Evolutionary conservation across 2,888 invertebrate species (phyloP), one percentile per base, ranked within the genome.

Genomic region (Macrosiphum euphorbiae): DNA sequence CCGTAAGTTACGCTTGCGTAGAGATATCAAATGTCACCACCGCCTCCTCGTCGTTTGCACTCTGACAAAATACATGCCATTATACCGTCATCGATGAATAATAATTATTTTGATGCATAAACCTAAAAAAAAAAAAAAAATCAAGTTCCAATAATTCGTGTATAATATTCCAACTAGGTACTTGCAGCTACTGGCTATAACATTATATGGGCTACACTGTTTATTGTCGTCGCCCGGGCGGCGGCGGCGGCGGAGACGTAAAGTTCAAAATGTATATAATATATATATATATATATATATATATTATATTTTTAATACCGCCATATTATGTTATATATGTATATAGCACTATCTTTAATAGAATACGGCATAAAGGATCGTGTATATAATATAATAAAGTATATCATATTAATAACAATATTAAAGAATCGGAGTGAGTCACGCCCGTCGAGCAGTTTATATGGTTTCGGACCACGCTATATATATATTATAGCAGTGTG

Each of bases 391-490:
- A 67, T 35, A 35, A 67, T 67, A 35, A 67, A 67, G 67, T 67
- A n/a, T n/a, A 67, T 67, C 16, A 86, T 86, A 50, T 44, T 86
- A 86, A 86, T 86, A 86, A 86, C 41, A 44, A 86, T 44, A 44
- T 47, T 87, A 28, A 50, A 87, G n/a, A 87, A 87, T 87, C 87
- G n/a, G 35, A 78, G 78, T 20, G 35, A 78, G 78, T 78, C 78
- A 78, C 78, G 78, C 78, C 78, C 78, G 78, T 20, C 20, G 35
- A 20, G 20, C 35, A 35, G 35, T 35, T 41, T 78, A 78, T 78
- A 78, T 78, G 78, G 78, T 24, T 78, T 78, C 78, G 78, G 78
- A 78, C 78, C 78, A 78, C 35, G 78, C 20, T 78, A 78, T 78
- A 67, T 67, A 67, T 67, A 67, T 67, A 35, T 78, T 35, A 35